Percentiles rank a stretch among this genome's conserved stretches.
Evolutionary conservation across 2,797 vertebrate genomes (phyloP).

Genomic region (Ataeniobius toweri): DNA sequence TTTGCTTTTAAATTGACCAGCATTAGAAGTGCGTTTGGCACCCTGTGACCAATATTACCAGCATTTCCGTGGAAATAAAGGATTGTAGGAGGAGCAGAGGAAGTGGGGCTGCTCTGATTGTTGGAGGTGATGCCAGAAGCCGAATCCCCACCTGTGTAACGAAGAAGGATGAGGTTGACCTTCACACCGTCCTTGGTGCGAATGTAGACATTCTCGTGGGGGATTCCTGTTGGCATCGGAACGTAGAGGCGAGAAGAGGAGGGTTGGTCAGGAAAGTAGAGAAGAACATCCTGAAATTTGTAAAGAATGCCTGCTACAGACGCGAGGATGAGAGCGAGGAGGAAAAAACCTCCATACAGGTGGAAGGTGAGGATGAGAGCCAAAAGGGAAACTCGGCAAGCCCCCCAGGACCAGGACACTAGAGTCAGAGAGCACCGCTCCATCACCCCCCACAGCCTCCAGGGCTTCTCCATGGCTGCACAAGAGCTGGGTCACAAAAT

Average conservation of each 20-base stretch:
- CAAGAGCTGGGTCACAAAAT: constrained; percentile 72
- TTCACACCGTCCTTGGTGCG: constrained; percentile 95
- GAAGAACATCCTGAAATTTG: constrained; percentile 96
- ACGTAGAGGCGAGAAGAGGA: constrained; percentile 97
- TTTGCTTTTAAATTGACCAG: constrained; percentile 97
- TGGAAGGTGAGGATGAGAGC: constrained; percentile 98
- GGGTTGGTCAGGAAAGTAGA: constrained; percentile 98
- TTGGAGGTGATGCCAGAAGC: constrained; percentile 52
- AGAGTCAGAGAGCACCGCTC: constrained; percentile 89
- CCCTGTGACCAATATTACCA: constrained; percentile 95
- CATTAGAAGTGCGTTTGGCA: constrained; percentile 97
- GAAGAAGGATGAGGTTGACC: constrained; percentile 94
- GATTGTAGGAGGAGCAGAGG: constrained; percentile 88
- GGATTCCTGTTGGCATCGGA: constrained; percentile 95
- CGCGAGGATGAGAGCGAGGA: constrained; percentile 91
- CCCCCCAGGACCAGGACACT: constrained; percentile 94
- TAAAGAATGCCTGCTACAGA: constrained; percentile 96
- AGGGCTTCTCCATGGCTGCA: constrained; percentile 92
- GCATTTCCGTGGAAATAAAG: constrained; percentile 99
- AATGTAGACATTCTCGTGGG: constrained; percentile 94
- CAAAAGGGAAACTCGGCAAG: constrained; percentile 94
- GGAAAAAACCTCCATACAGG: constrained; percentile 90
- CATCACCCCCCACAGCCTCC: constrained; percentile 91
- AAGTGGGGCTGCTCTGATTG: constrained; percentile 74
- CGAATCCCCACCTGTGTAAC: constrained; percentile 89